Conservation (phyloP, 2,113 vertebrate species). For the Hucho hucho region DNA sequence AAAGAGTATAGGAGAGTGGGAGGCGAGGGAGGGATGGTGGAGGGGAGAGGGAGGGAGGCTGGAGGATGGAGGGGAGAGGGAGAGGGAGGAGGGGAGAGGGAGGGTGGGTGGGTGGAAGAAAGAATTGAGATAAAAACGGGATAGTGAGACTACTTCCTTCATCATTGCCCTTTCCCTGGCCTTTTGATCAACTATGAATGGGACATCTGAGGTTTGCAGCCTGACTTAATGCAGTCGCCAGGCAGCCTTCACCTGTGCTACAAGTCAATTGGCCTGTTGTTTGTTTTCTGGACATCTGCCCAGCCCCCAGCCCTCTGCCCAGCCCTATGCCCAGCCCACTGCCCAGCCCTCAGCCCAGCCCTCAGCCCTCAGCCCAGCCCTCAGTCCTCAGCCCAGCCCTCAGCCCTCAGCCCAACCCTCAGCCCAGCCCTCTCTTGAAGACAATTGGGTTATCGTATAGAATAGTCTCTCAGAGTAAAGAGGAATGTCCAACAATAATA, state of each 20-base stretch:
- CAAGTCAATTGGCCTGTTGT: conserved; percentile 70
- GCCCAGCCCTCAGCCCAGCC: too few relatives aligned
- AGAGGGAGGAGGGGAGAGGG: too few relatives aligned
- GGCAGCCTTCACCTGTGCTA: conserved; percentile 67
- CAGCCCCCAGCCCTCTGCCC: conserved; percentile 43
- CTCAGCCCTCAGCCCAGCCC: too few relatives aligned
- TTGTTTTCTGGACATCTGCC: conserved; percentile 61
- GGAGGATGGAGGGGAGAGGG: too few relatives aligned
- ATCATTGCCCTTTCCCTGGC: conserved; percentile 9
- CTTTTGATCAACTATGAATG: conserved; percentile 62
- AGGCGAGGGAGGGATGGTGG: conserved; percentile 2
- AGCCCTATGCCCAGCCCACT: background rate
- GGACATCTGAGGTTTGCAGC: conserved; percentile 62
- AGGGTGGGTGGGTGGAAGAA: background rate
- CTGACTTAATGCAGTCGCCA: conserved; percentile 55
- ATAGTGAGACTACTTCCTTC: conserved; percentile 34
- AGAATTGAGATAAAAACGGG: conserved; percentile 26
- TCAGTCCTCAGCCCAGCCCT: background rate
- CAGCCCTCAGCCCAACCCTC: too few relatives aligned
- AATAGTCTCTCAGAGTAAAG: conserved; percentile 14
- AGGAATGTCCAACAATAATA: conserved; percentile 53
- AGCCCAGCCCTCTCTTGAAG: background rate
- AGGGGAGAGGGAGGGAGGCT: background rate
- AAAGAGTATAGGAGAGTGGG: conserved; percentile 8
- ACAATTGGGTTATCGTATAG: conserved; percentile 40